Evolutionary conservation across 2,797 vertebrate genomes (phyloP).

Genomic region (Betta splendens): DNA sequence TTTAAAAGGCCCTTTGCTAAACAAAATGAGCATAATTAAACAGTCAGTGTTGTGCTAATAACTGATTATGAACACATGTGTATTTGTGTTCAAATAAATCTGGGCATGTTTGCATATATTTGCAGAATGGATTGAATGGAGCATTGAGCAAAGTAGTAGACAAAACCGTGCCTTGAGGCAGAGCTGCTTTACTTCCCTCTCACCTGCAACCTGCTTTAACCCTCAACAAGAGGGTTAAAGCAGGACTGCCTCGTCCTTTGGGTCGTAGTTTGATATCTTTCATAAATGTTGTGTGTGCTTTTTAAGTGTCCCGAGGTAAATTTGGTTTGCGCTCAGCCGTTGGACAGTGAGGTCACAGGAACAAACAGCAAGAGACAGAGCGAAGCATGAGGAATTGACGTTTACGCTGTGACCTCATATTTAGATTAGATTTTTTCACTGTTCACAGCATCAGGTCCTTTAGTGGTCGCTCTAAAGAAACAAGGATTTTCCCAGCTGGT

Average conservation of each 20-base stretch:
- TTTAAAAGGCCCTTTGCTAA: background rate
- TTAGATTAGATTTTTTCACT: background rate
- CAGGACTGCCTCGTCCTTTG: background rate
- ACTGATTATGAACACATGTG: background rate
- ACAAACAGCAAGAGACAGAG: background rate
- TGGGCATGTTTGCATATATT: background rate
- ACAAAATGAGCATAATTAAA: background rate
- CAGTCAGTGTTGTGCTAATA: background rate
- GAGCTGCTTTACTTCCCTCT: background rate
- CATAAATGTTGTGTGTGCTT: background rate
- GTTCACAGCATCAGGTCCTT: too few relatives aligned
- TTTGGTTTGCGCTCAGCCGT: slow-evolving; percentile 13
- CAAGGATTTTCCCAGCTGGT: background rate
- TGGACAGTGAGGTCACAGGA: background rate
- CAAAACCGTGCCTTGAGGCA: background rate
- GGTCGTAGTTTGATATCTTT: background rate
- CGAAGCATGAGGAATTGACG: background rate
- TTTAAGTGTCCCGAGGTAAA: background rate
- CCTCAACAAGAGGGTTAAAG: background rate
- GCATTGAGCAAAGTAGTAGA: background rate
- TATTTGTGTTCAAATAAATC: background rate
- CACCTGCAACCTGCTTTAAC: background rate
- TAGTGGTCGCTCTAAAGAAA: too few relatives aligned
- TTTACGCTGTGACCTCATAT: background rate
- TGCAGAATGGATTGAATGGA: background rate